phyloP scores from a whole-genome alignment of 2,113 vertebrate species.

The Xenopus tropicalis region UCB_Xtro_10.0 CM004447.2:119699001-119699500 shows the following conservation, averaged over 20 bases:
- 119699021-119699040: too few species aligned
- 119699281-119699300: too few species aligned
- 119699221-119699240: too few species aligned
- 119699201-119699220: too few species aligned
- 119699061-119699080: constrained; percentile 12
- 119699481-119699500: too few species aligned
- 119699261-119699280: too few species aligned
- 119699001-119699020: too few species aligned
- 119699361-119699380: constrained; percentile 82
- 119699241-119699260: too few species aligned
- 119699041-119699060: too few species aligned
- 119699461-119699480: background rate
- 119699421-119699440: constrained; percentile 87
- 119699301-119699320: constrained; percentile 64
- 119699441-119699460: background rate
- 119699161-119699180: constrained; percentile 82
- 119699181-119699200: too few species aligned
- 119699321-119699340: constrained; percentile 72
- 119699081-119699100: constrained; percentile 75
- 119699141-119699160: constrained; percentile 85
- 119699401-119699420: constrained; percentile 78
- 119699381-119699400: constrained; percentile 84
- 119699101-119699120: constrained; percentile 90
- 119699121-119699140: constrained; percentile 99
- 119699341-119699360: constrained; percentile 87